A percentile compares a stretch with the other conserved stretches of the same genome.
Evolutionary conservation across 1,140 invertebrate species (phyloP).

Genomic region (Penaeus vannamei): DNA sequence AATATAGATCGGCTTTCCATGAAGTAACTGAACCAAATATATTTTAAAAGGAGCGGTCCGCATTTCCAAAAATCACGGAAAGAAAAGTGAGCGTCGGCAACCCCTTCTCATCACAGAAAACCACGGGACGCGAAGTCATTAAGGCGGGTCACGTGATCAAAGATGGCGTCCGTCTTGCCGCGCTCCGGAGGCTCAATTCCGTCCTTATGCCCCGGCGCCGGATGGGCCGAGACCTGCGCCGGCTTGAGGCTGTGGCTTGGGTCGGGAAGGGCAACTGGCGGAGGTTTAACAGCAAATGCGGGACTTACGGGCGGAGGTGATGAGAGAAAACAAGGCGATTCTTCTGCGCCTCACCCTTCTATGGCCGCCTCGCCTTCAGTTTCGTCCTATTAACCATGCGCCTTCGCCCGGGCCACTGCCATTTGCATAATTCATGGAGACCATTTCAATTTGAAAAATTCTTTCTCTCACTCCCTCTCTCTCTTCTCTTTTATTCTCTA

Average conservation of each 20-base stretch:
- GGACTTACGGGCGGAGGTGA: constrained; percentile 48
- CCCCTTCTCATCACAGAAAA: constrained; percentile 43
- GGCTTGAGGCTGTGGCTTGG: background rate
- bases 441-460: constrained; percentile 56
- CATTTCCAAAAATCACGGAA: background rate
- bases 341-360: background rate
- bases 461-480: background rate
- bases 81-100: background rate
- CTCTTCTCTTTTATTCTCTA: too few species aligned
- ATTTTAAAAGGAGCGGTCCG: too few species aligned
- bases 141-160: constrained; percentile 52
- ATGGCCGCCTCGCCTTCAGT: constrained; percentile 38
- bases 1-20: too few species aligned
- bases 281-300: constrained; percentile 43
- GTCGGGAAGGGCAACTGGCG: background rate
- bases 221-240: background rate
- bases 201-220: background rate
- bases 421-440: constrained; percentile 50
- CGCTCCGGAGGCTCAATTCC: background rate
- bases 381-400: constrained; percentile 31
- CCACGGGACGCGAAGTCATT: constrained; percentile 52
- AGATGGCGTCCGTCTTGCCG: constrained; percentile 16
- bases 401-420: constrained; percentile 19
- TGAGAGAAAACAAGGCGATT: constrained; percentile 51
- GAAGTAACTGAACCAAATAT: too few species aligned